A percentile compares a stretch with the other conserved stretches of the same genome.
Conservation (phyloP, 2,113 vertebrate species). For the Hemibates koningsi region DNA sequence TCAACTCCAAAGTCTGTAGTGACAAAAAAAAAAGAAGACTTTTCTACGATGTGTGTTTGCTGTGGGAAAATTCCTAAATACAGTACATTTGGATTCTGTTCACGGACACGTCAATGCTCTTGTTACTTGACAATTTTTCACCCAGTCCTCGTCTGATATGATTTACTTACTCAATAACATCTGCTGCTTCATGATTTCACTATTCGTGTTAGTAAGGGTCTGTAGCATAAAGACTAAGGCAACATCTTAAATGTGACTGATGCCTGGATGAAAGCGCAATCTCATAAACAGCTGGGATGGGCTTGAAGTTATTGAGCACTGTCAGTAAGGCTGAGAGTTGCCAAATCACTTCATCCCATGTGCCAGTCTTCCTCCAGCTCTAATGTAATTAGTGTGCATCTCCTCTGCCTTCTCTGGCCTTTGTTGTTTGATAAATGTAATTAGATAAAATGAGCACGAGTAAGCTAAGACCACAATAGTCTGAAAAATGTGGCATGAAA, state of each 20-base stretch:
- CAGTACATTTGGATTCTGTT: background rate
- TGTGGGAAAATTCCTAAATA: background rate
- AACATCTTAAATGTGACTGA: constrained; percentile 42
- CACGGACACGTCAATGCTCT: background rate
- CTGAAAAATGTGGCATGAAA: constrained; percentile 45
- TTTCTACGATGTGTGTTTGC: background rate
- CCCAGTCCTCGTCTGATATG: background rate
- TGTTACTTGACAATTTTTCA: background rate
- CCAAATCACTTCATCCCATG: constrained; percentile 54
- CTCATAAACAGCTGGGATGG: constrained; percentile 56
- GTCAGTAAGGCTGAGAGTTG: background rate
- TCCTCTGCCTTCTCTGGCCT: constrained; percentile 40
- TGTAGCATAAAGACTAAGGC: background rate
- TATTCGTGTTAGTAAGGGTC: background rate
- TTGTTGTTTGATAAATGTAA: constrained; percentile 61
- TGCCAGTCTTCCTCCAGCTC: constrained; percentile 44
- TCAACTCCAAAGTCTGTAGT: background rate
- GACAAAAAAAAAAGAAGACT: background rate
- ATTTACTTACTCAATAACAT: background rate
- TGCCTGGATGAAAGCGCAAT: constrained; percentile 49
- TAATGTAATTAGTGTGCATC: constrained; percentile 65
- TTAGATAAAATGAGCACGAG: constrained; percentile 53
- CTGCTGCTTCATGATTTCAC: background rate
- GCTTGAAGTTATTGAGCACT: constrained; percentile 42
- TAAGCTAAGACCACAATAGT: constrained; percentile 11